These are phyloP conservation scores for Mormyrus iriodes DNA, from an alignment of 2,113 vertebrate genomes.

Conservation along the genomic window DNA sequence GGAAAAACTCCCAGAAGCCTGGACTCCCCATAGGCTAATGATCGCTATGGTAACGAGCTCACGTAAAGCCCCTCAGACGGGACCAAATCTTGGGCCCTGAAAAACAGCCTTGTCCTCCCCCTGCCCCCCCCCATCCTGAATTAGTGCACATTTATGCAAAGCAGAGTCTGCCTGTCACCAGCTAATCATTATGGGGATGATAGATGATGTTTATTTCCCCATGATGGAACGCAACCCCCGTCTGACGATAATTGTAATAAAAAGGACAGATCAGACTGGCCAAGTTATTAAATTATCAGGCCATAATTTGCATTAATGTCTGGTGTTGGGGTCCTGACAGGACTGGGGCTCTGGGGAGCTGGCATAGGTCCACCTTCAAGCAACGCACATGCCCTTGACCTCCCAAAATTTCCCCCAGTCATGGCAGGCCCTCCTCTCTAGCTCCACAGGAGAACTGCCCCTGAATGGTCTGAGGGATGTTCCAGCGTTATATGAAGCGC, in stretches of 20 bases:
- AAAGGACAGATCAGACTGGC: constrained; percentile 94
- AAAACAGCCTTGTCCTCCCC: constrained; percentile 64
- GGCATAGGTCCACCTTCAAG: constrained; percentile 71
- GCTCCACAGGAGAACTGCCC: not conserved
- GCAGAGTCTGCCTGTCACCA: constrained; percentile 77
- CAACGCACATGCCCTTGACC: constrained; percentile 62
- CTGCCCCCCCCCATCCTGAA: constrained; percentile 56
- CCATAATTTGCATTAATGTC: constrained; percentile 88
- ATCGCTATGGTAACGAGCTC: constrained; percentile 70
- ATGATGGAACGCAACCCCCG: constrained; percentile 93
- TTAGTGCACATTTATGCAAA: constrained; percentile 91
- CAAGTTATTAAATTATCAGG: constrained; percentile 94
- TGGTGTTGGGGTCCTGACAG: constrained; percentile 59
- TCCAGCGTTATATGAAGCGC: not conserved
- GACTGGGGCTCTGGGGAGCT: constrained; percentile 46
- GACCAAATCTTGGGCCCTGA: constrained; percentile 72
- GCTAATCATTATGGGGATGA: constrained; percentile 96
- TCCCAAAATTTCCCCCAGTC: constrained; percentile 19
- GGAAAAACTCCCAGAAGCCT: constrained; percentile 11
- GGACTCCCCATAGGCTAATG: constrained; percentile 51
- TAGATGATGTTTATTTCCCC: constrained; percentile 98
- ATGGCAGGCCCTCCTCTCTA: not conserved
- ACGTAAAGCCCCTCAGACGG: constrained; percentile 70
- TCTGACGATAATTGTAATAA: constrained; percentile 96
- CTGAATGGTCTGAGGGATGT: not conserved